phyloP scores from a whole-genome alignment of 2,113 vertebrate species.

The Anguilla rostrata region DNA sequence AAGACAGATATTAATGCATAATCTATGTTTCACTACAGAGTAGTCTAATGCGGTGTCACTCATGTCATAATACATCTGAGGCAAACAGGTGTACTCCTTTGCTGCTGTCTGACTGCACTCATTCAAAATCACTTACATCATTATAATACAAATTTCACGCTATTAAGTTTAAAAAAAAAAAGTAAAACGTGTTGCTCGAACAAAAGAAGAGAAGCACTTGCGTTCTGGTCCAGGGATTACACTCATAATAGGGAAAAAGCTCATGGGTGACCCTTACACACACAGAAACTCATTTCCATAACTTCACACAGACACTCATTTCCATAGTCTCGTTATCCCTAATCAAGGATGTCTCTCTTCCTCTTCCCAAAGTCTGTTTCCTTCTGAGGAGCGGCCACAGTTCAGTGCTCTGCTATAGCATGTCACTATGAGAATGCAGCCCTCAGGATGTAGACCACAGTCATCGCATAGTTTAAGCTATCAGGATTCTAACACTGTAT shows the following conservation, averaged over 20 bases:
- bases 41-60: not conserved
- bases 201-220: too few species aligned
- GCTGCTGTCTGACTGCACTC: not conserved
- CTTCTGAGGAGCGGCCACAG: not conserved
- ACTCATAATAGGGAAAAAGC: too few species aligned
- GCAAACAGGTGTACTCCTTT: not conserved
- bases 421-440: not conserved
- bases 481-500: too few species aligned
- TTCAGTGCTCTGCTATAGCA: not conserved
- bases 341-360: not conserved
- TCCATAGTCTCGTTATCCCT: not conserved
- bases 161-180: not conserved
- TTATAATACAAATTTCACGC: not conserved
- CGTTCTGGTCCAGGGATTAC: too few species aligned
- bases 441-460: conserved; percentile 1
- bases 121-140: not conserved
- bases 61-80: not conserved
- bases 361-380: not conserved
- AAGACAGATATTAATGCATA: not conserved
- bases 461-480: not conserved
- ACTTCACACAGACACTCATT: not conserved
- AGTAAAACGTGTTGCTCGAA: too few species aligned
- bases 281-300: too few species aligned
- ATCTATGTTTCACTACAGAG: not conserved
- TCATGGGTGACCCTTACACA: too few species aligned